Conservation (phyloP, 2,113 vertebrate genomes). For the Oceanodroma tethys region DNA sequence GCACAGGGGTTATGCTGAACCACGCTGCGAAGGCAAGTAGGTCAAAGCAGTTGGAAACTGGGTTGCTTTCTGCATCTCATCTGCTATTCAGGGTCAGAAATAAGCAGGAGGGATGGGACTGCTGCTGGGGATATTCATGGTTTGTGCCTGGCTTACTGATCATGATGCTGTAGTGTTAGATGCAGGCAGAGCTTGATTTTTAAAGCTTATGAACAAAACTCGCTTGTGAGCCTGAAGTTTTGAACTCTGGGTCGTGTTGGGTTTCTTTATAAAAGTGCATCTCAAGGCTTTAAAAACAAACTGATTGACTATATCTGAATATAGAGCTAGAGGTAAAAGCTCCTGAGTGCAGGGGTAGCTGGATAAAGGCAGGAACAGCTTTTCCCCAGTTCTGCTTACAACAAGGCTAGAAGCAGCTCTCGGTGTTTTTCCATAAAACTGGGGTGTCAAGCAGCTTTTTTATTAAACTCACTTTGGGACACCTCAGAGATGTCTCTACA, state of each 20-base stretch:
- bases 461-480: background rate
- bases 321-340: background rate
- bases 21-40: background rate
- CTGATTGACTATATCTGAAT: background rate
- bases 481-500: background rate
- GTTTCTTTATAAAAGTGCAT: background rate
- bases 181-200: background rate
- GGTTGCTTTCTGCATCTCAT: background rate
- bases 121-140: background rate
- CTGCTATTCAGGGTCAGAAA: background rate
- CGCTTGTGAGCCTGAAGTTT: background rate
- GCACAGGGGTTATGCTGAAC: background rate
- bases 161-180: background rate
- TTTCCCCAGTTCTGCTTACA: background rate
- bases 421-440: background rate
- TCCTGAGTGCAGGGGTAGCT: background rate
- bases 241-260: fast-evolving
- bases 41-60: background rate
- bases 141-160: background rate
- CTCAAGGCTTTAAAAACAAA: background rate
- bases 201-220: background rate
- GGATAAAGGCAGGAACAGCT: background rate
- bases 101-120: background rate
- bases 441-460: background rate
- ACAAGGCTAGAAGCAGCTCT: background rate